phyloP scores from a whole-genome alignment of 2,888 invertebrate genomes.

The Ephialtes manifestator region DNA sequence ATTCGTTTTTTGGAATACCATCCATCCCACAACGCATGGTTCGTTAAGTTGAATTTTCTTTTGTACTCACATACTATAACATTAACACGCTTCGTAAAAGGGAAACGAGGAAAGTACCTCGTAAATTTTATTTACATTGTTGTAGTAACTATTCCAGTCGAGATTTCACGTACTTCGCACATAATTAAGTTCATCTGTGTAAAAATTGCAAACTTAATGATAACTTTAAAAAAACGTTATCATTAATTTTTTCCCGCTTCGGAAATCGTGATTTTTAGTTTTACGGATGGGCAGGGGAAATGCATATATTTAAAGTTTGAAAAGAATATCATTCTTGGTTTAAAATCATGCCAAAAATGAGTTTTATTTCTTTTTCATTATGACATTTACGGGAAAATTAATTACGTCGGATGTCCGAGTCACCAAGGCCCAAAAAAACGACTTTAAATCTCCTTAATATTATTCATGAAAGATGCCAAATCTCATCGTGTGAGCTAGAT shows the following conservation, averaged over 20 bases:
- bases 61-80: neutral
- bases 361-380: neutral
- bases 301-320: no score
- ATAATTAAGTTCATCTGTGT: neutral
- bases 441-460: slow-evolving; percentile 1
- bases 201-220: no score
- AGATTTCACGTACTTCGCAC: neutral
- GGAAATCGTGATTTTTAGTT: no score
- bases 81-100: neutral
- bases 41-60: slow-evolving; percentile 47
- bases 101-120: slow-evolving; percentile 26
- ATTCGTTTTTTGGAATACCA: slow-evolving; percentile 41
- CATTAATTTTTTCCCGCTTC: no score
- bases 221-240: no score
- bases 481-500: slow-evolving; percentile 1
- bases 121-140: neutral
- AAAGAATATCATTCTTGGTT: no score
- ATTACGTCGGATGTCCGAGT: neutral
- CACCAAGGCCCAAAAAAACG: slow-evolving; percentile 9
- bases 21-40: slow-evolving; percentile 40
- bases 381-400: neutral
- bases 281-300: no score
- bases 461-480: slow-evolving; percentile 19
- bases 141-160: neutral
- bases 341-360: no score